Percentiles rank a stretch among this genome's conserved stretches.
These are phyloP conservation scores for Elephas maximus DNA, from an alignment of 2,113 vertebrate genomes.

Conservation along the genomic window DNA sequence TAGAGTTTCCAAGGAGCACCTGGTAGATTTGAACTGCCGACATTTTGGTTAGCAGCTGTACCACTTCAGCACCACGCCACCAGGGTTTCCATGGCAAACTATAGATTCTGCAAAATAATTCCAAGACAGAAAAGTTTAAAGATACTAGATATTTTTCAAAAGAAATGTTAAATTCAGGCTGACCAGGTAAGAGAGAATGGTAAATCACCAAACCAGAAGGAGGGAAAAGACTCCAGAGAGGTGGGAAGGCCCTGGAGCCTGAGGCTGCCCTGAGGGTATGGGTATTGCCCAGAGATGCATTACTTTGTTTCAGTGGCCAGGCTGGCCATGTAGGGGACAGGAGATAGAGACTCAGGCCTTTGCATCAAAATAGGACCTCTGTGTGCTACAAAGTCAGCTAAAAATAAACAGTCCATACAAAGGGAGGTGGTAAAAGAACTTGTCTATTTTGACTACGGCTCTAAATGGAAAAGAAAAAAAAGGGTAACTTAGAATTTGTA, in stretches of 20 bases:
- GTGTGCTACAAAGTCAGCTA: background rate
- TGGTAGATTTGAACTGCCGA: no score
- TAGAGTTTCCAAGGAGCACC: no score
- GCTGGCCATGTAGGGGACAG: fast-evolving
- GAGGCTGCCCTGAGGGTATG: background rate
- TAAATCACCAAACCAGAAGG: background rate
- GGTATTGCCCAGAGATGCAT: background rate
- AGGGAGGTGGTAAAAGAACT: background rate
- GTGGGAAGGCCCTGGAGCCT: background rate
- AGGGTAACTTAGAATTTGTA: background rate
- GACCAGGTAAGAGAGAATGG: background rate
- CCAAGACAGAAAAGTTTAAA: background rate
- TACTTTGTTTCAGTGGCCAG: background rate
- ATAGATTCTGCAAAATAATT: background rate
- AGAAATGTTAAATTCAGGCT: background rate
- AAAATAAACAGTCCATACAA: background rate
- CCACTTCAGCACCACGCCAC: no score
- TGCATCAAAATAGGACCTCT: background rate
- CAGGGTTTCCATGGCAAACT: background rate
- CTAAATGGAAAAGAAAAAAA: background rate
- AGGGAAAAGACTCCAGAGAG: background rate
- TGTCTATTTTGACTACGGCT: background rate
- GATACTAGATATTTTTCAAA: background rate
- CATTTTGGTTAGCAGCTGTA: no score
- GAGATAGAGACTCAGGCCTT: background rate